A percentile compares a stretch with the other conserved stretches of the same genome.
Conservation (phyloP, 2,888 invertebrate species). For the Macaria liturata region DNA sequence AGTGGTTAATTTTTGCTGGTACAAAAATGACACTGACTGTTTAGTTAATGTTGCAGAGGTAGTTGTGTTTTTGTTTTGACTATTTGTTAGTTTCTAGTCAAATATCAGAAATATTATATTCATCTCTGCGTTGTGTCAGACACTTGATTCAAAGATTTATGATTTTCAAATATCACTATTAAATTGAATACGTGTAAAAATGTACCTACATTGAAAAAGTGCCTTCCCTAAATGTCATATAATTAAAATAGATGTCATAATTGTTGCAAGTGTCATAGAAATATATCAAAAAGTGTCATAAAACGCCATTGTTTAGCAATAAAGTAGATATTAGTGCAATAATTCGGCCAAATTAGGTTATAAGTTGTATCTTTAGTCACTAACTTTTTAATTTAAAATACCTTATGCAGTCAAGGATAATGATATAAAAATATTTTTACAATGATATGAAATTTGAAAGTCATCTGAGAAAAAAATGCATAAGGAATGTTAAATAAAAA, state of each 20-base stretch:
- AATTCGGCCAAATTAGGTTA: constrained; percentile 61
- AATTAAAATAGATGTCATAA: not conserved
- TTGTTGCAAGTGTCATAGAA: not conserved
- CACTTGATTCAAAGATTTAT: not conserved
- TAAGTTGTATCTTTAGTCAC: constrained; percentile 27
- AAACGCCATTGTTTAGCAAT: constrained; percentile 31
- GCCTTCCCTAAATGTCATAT: not conserved
- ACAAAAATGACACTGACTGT: constrained; percentile 20
- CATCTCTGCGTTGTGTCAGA: constrained; percentile 5
- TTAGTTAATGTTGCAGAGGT: constrained; percentile 12
- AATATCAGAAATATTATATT: constrained; percentile 6
- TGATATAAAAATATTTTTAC: too few relatives aligned
- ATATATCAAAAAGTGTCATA: constrained; percentile 32
- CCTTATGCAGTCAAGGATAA: not conserved
- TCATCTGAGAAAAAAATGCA: not conserved
- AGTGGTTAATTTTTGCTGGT: constrained; percentile 23
- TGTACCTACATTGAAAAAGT: too few relatives aligned
- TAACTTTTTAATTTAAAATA: constrained; percentile 11
- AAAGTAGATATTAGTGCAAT: constrained; percentile 58
- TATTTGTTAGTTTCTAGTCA: constrained; percentile 17
- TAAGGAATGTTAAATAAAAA: constrained; percentile 6
- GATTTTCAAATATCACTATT: too few relatives aligned
- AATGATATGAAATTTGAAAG: too few relatives aligned
- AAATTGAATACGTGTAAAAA: too few relatives aligned
- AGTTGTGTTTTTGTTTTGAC: constrained; percentile 16